A percentile compares a stretch with the other conserved stretches of the same genome.
Conservation (phyloP, 2,113 vertebrate species). For the Propithecus coquereli region DNA sequence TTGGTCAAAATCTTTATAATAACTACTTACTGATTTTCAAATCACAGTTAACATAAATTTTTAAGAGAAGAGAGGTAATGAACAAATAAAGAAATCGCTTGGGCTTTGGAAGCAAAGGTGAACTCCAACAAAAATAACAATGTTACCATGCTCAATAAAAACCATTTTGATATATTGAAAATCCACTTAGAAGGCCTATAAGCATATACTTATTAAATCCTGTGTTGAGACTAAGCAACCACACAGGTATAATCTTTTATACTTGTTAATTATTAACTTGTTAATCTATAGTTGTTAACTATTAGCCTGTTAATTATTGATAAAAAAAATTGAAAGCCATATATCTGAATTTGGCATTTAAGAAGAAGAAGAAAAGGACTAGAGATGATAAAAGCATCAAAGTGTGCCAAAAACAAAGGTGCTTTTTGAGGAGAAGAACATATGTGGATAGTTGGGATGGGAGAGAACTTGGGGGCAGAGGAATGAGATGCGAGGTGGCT, state of each 20-base stretch:
- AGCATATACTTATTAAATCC: constrained; percentile 13
- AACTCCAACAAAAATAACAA: background rate
- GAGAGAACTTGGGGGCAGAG: background rate
- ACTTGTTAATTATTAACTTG: constrained; percentile 31
- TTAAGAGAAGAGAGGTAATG: background rate
- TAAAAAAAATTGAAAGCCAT: background rate
- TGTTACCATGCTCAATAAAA: background rate
- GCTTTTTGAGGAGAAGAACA: background rate
- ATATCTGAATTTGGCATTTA: background rate
- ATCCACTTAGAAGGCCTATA: background rate
- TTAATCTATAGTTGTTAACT: background rate
- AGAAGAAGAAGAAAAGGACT: constrained; percentile 12
- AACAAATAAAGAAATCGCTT: constrained; percentile 30
- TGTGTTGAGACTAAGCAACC: constrained; percentile 11
- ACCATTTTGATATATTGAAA: background rate
- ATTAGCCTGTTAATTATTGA: constrained; percentile 35
- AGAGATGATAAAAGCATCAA: background rate
- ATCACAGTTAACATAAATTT: constrained; percentile 1
- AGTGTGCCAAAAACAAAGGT: background rate
- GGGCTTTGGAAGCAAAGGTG: background rate
- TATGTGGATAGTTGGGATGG: background rate
- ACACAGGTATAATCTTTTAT: background rate
- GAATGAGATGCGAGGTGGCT: background rate
- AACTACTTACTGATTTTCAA: constrained; percentile 40
- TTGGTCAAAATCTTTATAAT: constrained; percentile 32